A percentile compares a stretch with the other conserved stretches of the same genome.
Conservation (phyloP, 2,113 vertebrate genomes). For the Ceuthmochares aereus region DNA sequence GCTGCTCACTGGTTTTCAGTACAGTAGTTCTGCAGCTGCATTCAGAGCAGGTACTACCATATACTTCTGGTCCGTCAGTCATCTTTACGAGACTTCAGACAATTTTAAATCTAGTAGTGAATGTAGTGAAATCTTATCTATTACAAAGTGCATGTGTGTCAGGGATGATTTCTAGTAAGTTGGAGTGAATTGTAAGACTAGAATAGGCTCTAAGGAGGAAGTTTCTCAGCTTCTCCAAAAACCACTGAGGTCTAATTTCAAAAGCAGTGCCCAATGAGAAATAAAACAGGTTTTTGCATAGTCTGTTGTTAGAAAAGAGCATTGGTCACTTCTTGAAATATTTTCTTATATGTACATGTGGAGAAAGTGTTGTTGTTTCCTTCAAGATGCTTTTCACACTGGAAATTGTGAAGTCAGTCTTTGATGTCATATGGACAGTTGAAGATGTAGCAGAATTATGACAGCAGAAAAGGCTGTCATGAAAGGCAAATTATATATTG, state of each 20-base stretch:
- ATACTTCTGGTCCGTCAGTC: background rate
- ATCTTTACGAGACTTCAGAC: background rate
- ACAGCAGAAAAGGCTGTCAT: background rate
- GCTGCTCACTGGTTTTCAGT: background rate
- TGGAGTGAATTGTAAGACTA: background rate
- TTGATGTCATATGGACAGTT: background rate
- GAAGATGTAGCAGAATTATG: background rate
- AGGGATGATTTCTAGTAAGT: background rate
- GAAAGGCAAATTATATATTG: background rate
- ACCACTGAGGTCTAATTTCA: background rate
- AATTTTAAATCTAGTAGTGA: background rate
- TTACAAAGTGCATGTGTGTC: background rate
- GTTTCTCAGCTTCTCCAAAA: background rate
- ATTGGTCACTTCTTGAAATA: background rate
- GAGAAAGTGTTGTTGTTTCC: background rate
- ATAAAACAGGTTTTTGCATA: background rate
- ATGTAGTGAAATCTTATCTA: background rate
- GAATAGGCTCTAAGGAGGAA: background rate
- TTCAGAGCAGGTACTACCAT: background rate
- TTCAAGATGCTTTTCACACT: background rate
- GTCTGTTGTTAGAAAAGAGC: background rate
- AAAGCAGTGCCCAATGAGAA: background rate
- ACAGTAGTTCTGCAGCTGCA: background rate
- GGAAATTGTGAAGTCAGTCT: background rate
- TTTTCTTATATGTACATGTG: background rate